Evolutionary conservation across 2,113 vertebrate species (phyloP).

Genomic region (Lophura nycthemera): DNA sequence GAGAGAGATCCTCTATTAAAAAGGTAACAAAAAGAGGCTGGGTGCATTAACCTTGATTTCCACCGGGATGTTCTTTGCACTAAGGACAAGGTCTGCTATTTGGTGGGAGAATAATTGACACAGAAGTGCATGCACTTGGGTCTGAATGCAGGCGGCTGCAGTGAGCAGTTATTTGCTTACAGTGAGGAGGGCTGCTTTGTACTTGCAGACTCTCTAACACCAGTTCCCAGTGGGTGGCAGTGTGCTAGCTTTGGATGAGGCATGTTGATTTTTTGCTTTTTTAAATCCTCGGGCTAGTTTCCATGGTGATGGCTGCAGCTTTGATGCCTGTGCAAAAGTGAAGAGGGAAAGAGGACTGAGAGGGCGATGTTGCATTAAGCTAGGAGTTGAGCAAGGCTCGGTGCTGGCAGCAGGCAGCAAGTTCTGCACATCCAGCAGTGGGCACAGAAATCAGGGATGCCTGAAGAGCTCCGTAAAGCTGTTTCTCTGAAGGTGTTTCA

Average conservation of each 20-base stretch:
- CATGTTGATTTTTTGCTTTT: not conserved
- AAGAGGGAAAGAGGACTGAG: slow-evolving; percentile 42
- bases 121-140: not conserved
- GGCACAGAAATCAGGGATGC: not conserved
- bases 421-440: not conserved
- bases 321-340: slow-evolving; percentile 61
- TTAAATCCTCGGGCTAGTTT: slow-evolving; percentile 82
- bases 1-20: not conserved
- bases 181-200: not conserved
- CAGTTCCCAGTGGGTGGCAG: slow-evolving; percentile 83
- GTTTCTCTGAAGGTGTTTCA: not conserved
- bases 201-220: slow-evolving; percentile 23
- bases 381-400: not conserved
- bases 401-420: not conserved
- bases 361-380: slow-evolving; percentile 70
- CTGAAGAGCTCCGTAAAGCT: not conserved
- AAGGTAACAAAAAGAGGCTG: not conserved
- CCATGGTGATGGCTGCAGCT: slow-evolving; percentile 87
- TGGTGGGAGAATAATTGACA: not conserved
- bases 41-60: not conserved
- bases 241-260: slow-evolving; percentile 73
- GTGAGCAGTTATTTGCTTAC: not conserved
- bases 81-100: not conserved
- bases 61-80: not conserved
- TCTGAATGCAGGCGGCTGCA: not conserved